Conservation (phyloP, 2,113 vertebrate species). For the Microtus oregoni region DNA sequence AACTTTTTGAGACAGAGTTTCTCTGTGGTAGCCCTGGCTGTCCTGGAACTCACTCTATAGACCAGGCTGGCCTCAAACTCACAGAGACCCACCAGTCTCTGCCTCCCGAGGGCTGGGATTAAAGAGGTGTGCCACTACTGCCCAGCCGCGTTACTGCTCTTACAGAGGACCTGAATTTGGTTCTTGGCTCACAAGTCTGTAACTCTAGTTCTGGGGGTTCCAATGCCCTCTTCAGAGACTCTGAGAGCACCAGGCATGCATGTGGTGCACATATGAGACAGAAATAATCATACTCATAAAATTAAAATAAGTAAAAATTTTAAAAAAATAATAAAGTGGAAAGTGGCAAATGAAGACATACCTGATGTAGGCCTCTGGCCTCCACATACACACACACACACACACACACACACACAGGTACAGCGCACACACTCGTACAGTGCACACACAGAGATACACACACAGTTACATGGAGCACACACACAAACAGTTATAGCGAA, state of each 20-base stretch:
- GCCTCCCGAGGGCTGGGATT: neutral
- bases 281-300: neutral
- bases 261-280: neutral
- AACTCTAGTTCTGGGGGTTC: neutral
- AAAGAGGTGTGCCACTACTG: neutral
- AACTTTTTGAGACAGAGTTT: neutral
- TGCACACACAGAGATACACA: neutral
- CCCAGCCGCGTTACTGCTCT: neutral
- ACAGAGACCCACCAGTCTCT: neutral
- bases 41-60: neutral
- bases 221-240: neutral
- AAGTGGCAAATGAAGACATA: neutral
- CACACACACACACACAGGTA: too few relatives aligned
- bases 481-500: neutral
- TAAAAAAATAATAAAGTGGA: neutral
- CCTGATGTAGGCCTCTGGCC: neutral
- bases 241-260: neutral
- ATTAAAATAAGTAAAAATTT: neutral
- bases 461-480: neutral
- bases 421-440: neutral
- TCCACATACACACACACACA: neutral
- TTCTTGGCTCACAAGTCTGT: neutral
- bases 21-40: neutral
- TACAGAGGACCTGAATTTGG: neutral
- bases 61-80: neutral